Conservation (phyloP, 2,113 vertebrate species). For the Athene noctua region DNA sequence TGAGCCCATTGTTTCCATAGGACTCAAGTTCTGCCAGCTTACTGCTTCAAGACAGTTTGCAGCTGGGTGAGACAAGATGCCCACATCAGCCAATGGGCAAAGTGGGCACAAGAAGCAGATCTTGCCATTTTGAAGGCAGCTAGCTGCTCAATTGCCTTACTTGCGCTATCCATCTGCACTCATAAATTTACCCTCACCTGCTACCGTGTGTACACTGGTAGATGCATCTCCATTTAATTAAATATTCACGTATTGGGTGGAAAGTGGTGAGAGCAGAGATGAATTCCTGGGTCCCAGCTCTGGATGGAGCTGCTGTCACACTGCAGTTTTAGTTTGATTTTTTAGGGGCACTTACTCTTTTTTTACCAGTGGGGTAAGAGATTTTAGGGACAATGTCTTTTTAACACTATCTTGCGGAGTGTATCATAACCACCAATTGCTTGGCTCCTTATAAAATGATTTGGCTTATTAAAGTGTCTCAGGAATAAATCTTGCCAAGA, state of each 20-base stretch:
- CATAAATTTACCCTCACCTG: accelerated
- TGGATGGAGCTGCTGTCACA: not conserved
- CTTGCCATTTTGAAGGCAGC: not conserved
- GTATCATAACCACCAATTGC: not conserved
- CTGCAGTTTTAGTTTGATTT: not conserved
- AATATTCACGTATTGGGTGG: accelerated
- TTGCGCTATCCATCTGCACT: accelerated
- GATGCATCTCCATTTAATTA: not conserved
- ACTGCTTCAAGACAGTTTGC: not conserved
- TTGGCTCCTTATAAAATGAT: not conserved
- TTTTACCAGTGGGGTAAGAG: not conserved
- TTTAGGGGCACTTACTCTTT: not conserved
- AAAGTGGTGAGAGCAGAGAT: not conserved
- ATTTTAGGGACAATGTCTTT: not conserved
- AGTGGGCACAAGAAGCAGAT: not conserved
- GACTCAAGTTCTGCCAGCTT: not conserved
- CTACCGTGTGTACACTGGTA: not conserved
- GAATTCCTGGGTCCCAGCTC: not conserved
- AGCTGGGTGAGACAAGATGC: not conserved
- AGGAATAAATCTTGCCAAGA: not conserved
- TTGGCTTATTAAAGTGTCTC: not conserved
- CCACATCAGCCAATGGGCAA: not conserved
- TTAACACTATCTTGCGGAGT: not conserved
- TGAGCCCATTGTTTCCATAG: not conserved
- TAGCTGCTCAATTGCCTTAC: not conserved